These are phyloP conservation scores for Drosophila parthenogenetica DNA, from an alignment of 2,888 invertebrate species.

Conservation along the genomic window DNA sequence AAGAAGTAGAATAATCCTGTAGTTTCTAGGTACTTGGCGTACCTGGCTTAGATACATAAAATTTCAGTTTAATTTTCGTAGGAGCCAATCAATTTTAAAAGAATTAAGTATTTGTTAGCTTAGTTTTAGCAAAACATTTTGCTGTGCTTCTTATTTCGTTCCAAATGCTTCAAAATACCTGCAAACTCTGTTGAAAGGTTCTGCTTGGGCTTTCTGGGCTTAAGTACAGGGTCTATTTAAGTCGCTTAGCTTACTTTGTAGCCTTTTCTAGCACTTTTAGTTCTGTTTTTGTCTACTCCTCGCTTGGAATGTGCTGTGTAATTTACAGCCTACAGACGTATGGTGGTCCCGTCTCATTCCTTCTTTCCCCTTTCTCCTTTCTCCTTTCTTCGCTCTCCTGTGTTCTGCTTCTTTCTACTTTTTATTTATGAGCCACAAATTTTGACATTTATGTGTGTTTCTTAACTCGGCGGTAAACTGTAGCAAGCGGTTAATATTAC, in stretches of 20 bases:
- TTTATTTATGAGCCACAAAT: constrained; percentile 70
- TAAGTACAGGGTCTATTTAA: not conserved
- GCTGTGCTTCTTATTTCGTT: too few relatives aligned
- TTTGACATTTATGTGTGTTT: constrained; percentile 71
- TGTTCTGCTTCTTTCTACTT: not conserved
- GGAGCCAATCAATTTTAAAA: too few relatives aligned
- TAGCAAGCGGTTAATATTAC: constrained; percentile 38
- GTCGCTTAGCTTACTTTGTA: not conserved
- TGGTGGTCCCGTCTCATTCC: constrained; percentile 48
- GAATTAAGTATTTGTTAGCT: too few relatives aligned
- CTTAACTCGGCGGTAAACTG: constrained; percentile 41
- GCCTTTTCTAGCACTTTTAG: not conserved
- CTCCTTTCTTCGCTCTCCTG: not conserved
- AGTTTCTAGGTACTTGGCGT: too few relatives aligned
- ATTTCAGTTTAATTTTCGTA: too few relatives aligned
- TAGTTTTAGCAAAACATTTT: too few relatives aligned
- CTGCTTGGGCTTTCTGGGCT: not conserved
- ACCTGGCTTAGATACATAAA: too few relatives aligned
- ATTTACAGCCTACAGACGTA: constrained; percentile 54
- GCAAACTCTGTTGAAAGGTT: too few relatives aligned
- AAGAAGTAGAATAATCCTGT: too few relatives aligned
- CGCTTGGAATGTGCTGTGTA: constrained; percentile 68
- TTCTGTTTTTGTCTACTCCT: constrained; percentile 18
- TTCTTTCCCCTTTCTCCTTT: not conserved
- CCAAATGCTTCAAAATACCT: too few relatives aligned